Evolutionary conservation across 1,140 invertebrate species (phyloP).

Genomic region (Macrotrachela quadricornifera): DNA sequence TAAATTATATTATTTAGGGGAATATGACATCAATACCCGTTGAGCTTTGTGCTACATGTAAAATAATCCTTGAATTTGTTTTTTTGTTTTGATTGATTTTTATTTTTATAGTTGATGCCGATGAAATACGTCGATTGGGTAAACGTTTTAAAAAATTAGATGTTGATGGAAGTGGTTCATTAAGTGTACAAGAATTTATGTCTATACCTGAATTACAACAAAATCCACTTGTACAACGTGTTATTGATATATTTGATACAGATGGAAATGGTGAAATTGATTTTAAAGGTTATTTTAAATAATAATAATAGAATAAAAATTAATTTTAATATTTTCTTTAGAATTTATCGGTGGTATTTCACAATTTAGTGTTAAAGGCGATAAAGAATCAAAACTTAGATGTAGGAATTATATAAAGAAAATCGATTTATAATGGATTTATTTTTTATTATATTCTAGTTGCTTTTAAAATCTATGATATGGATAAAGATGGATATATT

Average conservation of each 20-base stretch:
- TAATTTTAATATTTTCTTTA: constrained; percentile 26
- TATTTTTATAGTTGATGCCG: constrained; percentile 54
- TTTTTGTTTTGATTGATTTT: not conserved
- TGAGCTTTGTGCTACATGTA: no score
- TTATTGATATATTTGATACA: constrained; percentile 95
- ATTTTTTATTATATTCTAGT: constrained; percentile 27
- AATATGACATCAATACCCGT: no score
- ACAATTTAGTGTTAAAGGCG: constrained; percentile 95
- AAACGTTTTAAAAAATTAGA: constrained; percentile 91
- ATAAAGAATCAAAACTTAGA: constrained; percentile 85
- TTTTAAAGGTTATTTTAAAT: constrained; percentile 46
- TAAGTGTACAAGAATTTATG: constrained; percentile 97
- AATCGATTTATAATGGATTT: not conserved
- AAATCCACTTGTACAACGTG: constrained; percentile 87
- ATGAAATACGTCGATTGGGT: constrained; percentile 85
- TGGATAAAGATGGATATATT: constrained; percentile 97
- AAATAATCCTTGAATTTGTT: no score
- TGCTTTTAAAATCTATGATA: constrained; percentile 96
- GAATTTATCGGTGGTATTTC: constrained; percentile 97
- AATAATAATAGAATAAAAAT: not conserved
- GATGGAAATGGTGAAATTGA: constrained; percentile 94
- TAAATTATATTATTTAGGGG: no score
- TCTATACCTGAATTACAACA: constrained; percentile 87
- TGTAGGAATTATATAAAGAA: constrained; percentile 32
- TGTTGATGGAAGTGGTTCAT: constrained; percentile 82